Evolutionary conservation across 2,113 vertebrate genomes (phyloP).

Genomic region (Drymodes brunneopygia): DNA sequence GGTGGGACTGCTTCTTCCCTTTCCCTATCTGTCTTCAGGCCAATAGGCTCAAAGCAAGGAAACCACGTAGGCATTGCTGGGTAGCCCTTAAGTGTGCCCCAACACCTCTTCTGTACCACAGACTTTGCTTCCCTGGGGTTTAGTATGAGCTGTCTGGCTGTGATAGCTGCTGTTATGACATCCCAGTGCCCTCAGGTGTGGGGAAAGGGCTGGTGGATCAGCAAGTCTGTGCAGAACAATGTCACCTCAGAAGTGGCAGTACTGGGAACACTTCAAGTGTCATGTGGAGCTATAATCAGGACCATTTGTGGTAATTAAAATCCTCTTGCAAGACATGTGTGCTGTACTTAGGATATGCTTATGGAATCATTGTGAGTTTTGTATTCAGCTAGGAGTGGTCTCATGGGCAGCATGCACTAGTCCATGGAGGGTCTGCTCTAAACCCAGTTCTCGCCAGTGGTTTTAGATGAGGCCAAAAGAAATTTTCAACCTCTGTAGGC

Average conservation of each 20-base stretch:
- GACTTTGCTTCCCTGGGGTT: not conserved
- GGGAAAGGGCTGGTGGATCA: not conserved
- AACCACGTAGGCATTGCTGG: not conserved
- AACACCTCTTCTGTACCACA: fast-evolving
- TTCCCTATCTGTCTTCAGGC: not conserved
- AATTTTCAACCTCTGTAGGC: not conserved
- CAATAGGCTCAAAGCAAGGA: not conserved
- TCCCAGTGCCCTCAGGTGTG: not conserved
- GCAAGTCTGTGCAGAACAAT: not conserved
- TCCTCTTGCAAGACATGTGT: not conserved
- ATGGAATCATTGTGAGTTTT: not conserved
- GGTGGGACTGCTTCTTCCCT: not conserved
- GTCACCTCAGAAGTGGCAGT: not conserved
- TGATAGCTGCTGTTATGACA: not conserved
- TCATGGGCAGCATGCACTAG: not conserved
- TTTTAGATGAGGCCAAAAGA: not conserved
- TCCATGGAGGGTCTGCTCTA: not conserved
- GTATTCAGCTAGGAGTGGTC: not conserved
- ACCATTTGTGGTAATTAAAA: not conserved
- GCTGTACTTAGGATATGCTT: not conserved
- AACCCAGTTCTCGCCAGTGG: not conserved
- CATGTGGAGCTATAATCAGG: not conserved
- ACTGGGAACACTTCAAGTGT: not conserved
- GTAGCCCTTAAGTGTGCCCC: not conserved
- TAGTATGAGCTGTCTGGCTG: not conserved